Base-by-base conservation (phyloP, 1,140 invertebrate species). In the Idris sp. region DNA sequence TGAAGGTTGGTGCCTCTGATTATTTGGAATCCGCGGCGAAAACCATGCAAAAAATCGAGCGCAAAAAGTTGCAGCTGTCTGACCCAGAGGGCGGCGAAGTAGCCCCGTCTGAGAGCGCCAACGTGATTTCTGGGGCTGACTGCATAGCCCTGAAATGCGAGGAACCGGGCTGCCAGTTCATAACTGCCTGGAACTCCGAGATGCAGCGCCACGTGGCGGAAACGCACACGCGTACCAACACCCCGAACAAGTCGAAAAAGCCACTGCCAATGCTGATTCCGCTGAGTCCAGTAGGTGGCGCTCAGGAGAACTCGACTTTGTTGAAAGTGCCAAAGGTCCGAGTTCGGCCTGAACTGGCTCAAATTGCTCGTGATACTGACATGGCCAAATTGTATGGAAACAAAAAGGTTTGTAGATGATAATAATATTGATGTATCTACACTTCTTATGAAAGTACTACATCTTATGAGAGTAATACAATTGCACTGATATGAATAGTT, bases 291-390 rank as follows among this genome's bases (percentile, higher is more conserved):
- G 68, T 43, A 0, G 61, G 68, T 9, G 51, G 46, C 11, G 26
- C 48, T 1, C 44, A 53, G 10, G 61, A 64, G 13, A 51, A 35
- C n/a, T 44, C 77, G 1, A 67, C 79, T 1, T 46, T 84, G 2
- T 41, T 84, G 7, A 84, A 83, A 67, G 85, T 86, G 25, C 84
- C 83, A 7, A 78, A 79, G 0, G 83, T 86, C 3, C 79, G 84
- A 10, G 84, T 86, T 1, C 80, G 84, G 48, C 84, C 84, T 0
- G 84, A 87, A 62, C 58, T 81, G 53, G 89, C 84, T 28, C 87
- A 83, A 85, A 89, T 89, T 68, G 88, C 89, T 1, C 89, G 89
- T 79, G 89, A 90, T 36, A 88, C 83, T 6, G 90, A 89, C 80
- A 88, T 88, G 80, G 82, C 91, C 85, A 85, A 82, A 44, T 73